phyloP scores from a whole-genome alignment of 2,888 invertebrate species.

The Ectemnius lituratus region DNA sequence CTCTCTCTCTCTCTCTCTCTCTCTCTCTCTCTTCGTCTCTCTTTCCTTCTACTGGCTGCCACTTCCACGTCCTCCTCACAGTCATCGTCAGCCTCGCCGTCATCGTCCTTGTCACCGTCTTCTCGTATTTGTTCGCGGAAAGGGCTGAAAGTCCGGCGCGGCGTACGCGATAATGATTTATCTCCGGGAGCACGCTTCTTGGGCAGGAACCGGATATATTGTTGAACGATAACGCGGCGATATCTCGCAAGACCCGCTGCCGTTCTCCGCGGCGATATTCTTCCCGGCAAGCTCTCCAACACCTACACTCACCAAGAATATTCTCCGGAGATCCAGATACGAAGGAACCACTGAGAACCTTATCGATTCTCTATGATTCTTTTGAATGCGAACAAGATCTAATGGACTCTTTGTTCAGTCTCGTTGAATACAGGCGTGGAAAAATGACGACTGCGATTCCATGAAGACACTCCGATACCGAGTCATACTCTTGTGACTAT shows the following conservation, averaged over 20 bases:
- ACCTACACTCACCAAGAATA: conserved; percentile 21
- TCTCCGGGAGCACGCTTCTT: conserved; percentile 72
- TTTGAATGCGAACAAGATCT: neutral
- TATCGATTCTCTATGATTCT: too few relatives aligned
- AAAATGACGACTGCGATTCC: conserved; percentile 15
- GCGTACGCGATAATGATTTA: conserved; percentile 69
- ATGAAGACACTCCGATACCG: conserved; percentile 23
- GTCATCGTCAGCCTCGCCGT: conserved; percentile 18
- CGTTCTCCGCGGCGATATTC: conserved; percentile 40
- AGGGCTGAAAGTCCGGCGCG: conserved; percentile 52
- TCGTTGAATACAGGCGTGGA: neutral
- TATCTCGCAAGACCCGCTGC: conserved; percentile 67
- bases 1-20: too few relatives aligned
- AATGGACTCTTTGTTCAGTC: neutral
- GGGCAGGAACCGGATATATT: conserved; percentile 76
- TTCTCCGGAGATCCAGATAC: neutral
- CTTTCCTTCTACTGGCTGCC: conserved; percentile 28
- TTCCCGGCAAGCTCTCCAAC: conserved; percentile 30
- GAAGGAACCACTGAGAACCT: too few relatives aligned
- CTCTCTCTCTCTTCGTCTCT: neutral
- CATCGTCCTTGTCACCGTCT: conserved; percentile 57
- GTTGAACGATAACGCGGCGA: conserved; percentile 62
- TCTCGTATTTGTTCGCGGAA: conserved; percentile 53
- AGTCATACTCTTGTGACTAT: conserved; percentile 60
- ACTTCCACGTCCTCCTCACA: conserved; percentile 21